Evolutionary conservation across 2,113 vertebrate genomes (phyloP).

Genomic region (Ranitomeya variabilis): DNA sequence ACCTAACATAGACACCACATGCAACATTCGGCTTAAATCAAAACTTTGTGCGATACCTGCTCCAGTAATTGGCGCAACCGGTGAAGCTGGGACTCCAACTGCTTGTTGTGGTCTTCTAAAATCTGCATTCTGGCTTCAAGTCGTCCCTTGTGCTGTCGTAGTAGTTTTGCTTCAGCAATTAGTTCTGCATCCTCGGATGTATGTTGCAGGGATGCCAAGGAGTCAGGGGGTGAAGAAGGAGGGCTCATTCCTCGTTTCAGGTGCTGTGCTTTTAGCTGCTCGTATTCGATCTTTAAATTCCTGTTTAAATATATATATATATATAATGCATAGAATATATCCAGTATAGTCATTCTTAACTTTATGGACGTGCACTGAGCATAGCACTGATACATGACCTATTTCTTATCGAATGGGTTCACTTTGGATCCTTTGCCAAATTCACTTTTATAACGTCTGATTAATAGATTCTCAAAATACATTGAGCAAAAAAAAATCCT

Average conservation of each 20-base stretch:
- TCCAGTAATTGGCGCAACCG: constrained; percentile 91
- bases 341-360: not conserved
- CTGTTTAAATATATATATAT: constrained; percentile 65
- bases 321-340: not conserved
- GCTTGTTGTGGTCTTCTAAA: constrained; percentile 96
- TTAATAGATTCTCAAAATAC: too few relatives aligned
- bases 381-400: not conserved
- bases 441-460: not conserved
- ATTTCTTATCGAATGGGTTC: not conserved
- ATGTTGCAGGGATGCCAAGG: constrained; percentile 69
- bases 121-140: constrained; percentile 97
- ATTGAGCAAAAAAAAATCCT: too few relatives aligned
- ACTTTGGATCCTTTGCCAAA: not conserved
- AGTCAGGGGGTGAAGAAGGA: constrained; percentile 75
- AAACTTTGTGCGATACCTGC: constrained; percentile 75
- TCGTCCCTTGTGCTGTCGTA: constrained; percentile 94
- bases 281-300: constrained; percentile 87
- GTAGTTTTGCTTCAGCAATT: constrained; percentile 84
- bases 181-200: constrained; percentile 84
- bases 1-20: not conserved
- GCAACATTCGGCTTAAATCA: not conserved
- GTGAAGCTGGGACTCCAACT: constrained; percentile 94
- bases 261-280: constrained; percentile 90
- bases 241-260: constrained; percentile 74
- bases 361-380: not conserved